Evolutionary conservation across 2,113 vertebrate genomes (phyloP).

Genomic region (Phoxinus phoxinus): DNA sequence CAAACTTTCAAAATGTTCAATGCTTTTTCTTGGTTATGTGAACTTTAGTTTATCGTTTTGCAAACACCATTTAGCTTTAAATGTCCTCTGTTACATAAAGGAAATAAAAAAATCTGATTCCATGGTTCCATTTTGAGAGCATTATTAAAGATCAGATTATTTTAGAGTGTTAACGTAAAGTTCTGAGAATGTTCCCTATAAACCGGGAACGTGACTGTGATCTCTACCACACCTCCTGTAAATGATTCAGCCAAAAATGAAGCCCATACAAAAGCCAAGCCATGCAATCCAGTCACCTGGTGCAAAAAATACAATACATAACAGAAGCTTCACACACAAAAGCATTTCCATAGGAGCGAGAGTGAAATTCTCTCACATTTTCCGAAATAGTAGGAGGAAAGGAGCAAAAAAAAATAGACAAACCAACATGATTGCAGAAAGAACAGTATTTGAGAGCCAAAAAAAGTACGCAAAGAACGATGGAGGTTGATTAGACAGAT

Average conservation of each 20-base stretch:
- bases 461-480: slow-evolving; percentile 28
- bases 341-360: slow-evolving; percentile 61
- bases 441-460: not conserved
- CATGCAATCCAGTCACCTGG: slow-evolving; percentile 69
- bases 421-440: slow-evolving; percentile 24
- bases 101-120: no score
- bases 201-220: slow-evolving; percentile 43
- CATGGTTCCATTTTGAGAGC: not conserved
- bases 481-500: slow-evolving; percentile 57
- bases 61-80: not conserved
- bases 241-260: slow-evolving; percentile 56
- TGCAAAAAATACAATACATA: slow-evolving; percentile 56
- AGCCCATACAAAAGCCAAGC: slow-evolving; percentile 64
- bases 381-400: slow-evolving; percentile 49
- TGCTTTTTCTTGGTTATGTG: not conserved
- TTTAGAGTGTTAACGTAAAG: not conserved
- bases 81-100: not conserved
- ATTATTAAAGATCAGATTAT: not conserved
- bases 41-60: not conserved
- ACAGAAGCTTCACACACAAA: slow-evolving; percentile 38
- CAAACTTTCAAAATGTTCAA: not conserved
- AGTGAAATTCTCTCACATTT: slow-evolving; percentile 40
- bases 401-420: slow-evolving; percentile 57
- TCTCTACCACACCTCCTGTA: slow-evolving; percentile 68
- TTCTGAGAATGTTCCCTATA: not conserved